These are phyloP conservation scores for Cassiopea andromeda DNA, from an alignment of 30 jellyfish, hydroid and myxozoan species.

Conservation along the genomic window DNA sequence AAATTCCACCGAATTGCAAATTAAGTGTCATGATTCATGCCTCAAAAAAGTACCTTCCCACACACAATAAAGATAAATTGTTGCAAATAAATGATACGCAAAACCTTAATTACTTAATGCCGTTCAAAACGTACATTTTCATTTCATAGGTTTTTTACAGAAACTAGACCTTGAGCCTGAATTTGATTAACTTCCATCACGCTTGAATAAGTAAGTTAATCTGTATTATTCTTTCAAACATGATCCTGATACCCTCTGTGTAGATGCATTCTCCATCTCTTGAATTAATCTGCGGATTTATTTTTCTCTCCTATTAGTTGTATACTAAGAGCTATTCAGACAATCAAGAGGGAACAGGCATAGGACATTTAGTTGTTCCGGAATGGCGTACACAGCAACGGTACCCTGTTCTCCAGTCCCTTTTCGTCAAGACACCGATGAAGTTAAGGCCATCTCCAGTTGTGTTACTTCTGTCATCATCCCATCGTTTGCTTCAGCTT, in stretches of 20 bases:
- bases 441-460: too few relatives aligned
- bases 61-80: neutral
- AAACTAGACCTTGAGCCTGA: neutral
- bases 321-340: too few relatives aligned
- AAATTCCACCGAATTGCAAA: neutral
- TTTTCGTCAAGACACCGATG: too few relatives aligned
- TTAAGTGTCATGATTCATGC: neutral
- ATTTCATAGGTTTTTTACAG: neutral
- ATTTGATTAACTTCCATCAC: neutral
- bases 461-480: too few relatives aligned
- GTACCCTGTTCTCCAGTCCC: too few relatives aligned
- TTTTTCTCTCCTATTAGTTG: neutral
- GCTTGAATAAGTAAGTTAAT: slow-evolving; percentile 1
- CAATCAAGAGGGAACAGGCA: neutral
- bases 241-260: slow-evolving; percentile 38
- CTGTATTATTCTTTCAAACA: slow-evolving; percentile 30
- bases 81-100: neutral
- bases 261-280: slow-evolving; percentile 34
- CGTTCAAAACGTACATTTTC: too few relatives aligned
- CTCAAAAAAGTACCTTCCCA: neutral
- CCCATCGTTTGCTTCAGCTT: too few relatives aligned
- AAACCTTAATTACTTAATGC: neutral
- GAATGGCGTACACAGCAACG: too few relatives aligned
- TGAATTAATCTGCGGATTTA: slow-evolving; percentile 13
- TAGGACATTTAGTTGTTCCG: too few relatives aligned